Percentiles rank a stretch among this genome's conserved stretches.
phyloP scores from a whole-genome alignment of 2,888 invertebrate genomes.

The Callimorpha dominula region DNA sequence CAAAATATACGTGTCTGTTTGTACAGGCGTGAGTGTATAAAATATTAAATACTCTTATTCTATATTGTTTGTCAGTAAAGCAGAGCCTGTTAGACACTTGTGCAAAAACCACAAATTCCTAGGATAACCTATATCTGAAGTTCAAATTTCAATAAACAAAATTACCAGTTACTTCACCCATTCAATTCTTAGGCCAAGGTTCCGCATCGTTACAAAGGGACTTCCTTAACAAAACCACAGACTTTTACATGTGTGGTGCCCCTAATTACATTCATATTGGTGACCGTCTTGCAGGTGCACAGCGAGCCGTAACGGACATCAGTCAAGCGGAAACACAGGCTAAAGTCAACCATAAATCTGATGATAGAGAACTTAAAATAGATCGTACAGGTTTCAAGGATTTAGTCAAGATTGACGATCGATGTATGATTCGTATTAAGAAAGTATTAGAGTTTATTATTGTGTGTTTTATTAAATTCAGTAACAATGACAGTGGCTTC shows the following conservation, averaged over 20 bases:
- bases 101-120: not conserved
- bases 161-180: conserved; percentile 39
- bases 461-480: conserved; percentile 56
- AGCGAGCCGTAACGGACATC: conserved; percentile 75
- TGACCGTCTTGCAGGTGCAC: conserved; percentile 81
- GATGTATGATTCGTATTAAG: conserved; percentile 69
- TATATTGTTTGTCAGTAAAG: too few species aligned
- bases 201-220: conserved; percentile 60
- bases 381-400: conserved; percentile 59
- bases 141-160: conserved; percentile 33
- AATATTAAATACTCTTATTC: too few species aligned
- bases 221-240: conserved; percentile 79
- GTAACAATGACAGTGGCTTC: conserved; percentile 67
- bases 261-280: conserved; percentile 84
- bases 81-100: too few species aligned
- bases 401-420: conserved; percentile 59
- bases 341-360: conserved; percentile 35
- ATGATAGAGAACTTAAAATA: conserved; percentile 48
- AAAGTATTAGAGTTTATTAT: conserved; percentile 65
- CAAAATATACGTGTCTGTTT: too few species aligned
- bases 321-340: conserved; percentile 66
- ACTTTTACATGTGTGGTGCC: conserved; percentile 71
- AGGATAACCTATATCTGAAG: conserved; percentile 4
- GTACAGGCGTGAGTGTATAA: too few species aligned
- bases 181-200: conserved; percentile 50